phyloP scores from a whole-genome alignment of 2,113 vertebrate species.

The Budorcas taxicolor region DNA sequence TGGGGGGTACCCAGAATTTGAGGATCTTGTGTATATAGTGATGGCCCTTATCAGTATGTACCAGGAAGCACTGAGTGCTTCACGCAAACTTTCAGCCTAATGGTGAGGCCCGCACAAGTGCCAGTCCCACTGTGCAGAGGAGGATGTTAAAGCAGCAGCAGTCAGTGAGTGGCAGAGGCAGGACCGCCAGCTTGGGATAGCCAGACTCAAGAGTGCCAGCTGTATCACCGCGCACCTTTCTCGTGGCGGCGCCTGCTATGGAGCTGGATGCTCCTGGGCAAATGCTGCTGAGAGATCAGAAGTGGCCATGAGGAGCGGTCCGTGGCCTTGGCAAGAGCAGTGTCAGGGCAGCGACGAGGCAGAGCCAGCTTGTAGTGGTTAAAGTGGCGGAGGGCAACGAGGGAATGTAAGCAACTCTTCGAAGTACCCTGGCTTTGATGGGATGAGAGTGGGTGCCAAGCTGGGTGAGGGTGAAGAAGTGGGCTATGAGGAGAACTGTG shows the following conservation, averaged over 20 bases:
- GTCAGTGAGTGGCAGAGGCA: background rate
- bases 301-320: background rate
- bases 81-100: background rate
- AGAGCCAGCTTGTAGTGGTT: background rate
- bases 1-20: background rate
- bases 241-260: background rate
- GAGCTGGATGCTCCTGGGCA: background rate
- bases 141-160: background rate
- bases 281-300: background rate
- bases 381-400: background rate
- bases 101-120: background rate
- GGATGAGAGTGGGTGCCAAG: background rate
- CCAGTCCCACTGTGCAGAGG: background rate
- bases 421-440: background rate
- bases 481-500: background rate
- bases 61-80: background rate
- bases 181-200: accelerated
- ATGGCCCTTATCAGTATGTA: background rate
- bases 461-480: background rate
- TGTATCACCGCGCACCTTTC: background rate
- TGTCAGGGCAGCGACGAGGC: background rate
- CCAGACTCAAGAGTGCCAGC: background rate
- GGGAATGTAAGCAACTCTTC: background rate
- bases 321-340: background rate
- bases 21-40: background rate